These are phyloP conservation scores for Helicolenus hilgendorfi DNA, from an alignment of 2,797 vertebrate genomes.

Conservation along the genomic window DNA sequence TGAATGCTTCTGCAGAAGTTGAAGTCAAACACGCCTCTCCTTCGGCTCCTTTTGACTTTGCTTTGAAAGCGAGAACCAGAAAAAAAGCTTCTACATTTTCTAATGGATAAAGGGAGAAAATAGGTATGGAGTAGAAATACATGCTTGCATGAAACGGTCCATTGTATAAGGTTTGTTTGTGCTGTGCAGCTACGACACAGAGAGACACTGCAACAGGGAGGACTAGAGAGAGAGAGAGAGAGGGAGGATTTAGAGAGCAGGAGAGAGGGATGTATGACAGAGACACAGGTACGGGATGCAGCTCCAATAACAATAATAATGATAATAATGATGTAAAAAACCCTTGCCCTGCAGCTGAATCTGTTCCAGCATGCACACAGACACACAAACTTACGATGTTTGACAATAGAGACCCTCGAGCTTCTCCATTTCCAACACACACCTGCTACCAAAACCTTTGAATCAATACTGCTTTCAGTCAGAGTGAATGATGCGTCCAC, in stretches of 20 bases:
- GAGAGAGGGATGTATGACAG: constrained; percentile 49
- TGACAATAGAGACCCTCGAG: constrained; percentile 1
- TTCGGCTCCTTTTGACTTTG: constrained; percentile 14
- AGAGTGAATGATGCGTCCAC: constrained; percentile 26
- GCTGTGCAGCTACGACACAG: constrained; percentile 46
- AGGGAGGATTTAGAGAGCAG: constrained; percentile 9
- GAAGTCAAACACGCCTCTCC: constrained; percentile 8
- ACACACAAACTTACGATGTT: constrained; percentile 37
- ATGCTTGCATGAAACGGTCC: constrained; percentile 5
- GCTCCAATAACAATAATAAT: constrained; percentile 1
- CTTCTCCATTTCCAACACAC: constrained; percentile 14
- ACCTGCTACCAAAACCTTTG: constrained; percentile 50
- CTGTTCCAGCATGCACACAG: constrained; percentile 45
- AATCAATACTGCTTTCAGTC: constrained; percentile 32
- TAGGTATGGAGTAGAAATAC: background rate
- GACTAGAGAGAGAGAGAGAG: constrained; percentile 31
- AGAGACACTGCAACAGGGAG: constrained; percentile 71
- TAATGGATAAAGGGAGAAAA: background rate
- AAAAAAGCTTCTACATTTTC: background rate
- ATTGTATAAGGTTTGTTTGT: constrained; percentile 49
- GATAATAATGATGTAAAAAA: background rate
- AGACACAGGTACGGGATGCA: constrained; percentile 57
- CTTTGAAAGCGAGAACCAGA: background rate
- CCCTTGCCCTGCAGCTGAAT: constrained; percentile 51
- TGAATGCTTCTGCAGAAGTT: constrained; percentile 13